These are phyloP conservation scores for Hippocampus comes DNA, from an alignment of 2,113 vertebrate species.

Conservation along the genomic window DNA sequence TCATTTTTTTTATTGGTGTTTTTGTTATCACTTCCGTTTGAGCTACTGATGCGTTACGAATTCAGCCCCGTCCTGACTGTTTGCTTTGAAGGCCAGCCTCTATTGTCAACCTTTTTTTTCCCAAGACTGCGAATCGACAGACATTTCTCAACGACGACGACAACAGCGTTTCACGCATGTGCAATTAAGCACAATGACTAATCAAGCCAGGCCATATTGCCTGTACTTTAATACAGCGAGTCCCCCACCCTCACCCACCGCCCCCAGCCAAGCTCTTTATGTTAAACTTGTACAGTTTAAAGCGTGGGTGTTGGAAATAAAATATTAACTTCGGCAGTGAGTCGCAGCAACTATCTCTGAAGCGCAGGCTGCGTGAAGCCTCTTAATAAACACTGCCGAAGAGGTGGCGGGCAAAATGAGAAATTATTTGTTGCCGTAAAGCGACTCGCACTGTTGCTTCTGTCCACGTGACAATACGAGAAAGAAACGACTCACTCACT, in stretches of 20 bases:
- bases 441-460: constrained; percentile 1
- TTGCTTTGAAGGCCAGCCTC: constrained; percentile 46
- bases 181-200: constrained; percentile 69
- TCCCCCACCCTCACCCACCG: constrained; percentile 39
- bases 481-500: constrained; percentile 45
- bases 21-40: too few relatives aligned
- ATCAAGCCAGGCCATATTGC: constrained; percentile 67
- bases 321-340: constrained; percentile 67
- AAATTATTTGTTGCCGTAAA: constrained; percentile 13
- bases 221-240: constrained; percentile 57
- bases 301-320: constrained; percentile 69
- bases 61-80: too few relatives aligned
- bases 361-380: constrained; percentile 55
- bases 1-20: too few relatives aligned
- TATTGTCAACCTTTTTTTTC: constrained; percentile 13
- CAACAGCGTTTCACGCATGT: constrained; percentile 29
- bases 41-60: too few relatives aligned
- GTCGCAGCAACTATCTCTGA: constrained; percentile 69
- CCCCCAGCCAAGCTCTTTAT: constrained; percentile 44
- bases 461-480: background rate
- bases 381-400: constrained; percentile 45
- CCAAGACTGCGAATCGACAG: background rate
- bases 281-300: constrained; percentile 60
- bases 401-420: constrained; percentile 33
- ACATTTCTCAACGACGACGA: constrained; percentile 12